Conservation (phyloP, 2,113 vertebrate species). For the Dicerorhinus sumatrensis region DNA sequence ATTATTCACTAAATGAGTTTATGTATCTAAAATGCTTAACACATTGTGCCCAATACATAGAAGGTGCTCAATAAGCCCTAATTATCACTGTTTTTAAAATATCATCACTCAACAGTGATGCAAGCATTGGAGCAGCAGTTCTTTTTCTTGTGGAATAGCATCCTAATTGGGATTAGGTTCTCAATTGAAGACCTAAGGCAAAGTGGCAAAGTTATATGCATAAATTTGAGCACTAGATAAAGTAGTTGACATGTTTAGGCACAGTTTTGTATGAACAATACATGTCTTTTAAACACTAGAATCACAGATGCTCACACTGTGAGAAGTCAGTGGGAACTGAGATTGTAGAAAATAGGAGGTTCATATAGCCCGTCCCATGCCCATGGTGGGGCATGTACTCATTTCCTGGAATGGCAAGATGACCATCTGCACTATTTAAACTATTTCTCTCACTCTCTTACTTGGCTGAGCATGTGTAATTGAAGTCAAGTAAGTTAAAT, state of each 20-base stretch:
- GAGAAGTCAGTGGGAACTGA: background rate
- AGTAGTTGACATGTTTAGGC: background rate
- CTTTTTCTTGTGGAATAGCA: background rate
- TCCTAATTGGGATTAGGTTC: background rate
- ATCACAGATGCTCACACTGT: background rate
- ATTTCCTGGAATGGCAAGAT: background rate
- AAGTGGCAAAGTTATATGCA: background rate
- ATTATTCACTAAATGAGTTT: background rate
- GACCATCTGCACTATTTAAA: background rate
- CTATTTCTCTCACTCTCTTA: background rate
- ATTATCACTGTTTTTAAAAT: background rate
- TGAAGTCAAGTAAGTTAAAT: background rate
- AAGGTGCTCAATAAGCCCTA: background rate
- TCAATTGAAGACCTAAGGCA: background rate
- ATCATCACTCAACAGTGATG: background rate
- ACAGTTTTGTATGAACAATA: background rate
- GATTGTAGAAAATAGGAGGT: background rate
- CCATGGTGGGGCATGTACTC: background rate
- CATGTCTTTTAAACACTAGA: background rate
- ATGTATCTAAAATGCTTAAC: background rate
- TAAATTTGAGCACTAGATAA: background rate
- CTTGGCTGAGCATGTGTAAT: background rate
- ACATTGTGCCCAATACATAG: background rate
- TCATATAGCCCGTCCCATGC: background rate
- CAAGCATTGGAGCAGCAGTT: background rate